A percentile compares a stretch with the other conserved stretches of the same genome.
Conservation (phyloP, 2,797 vertebrate genomes). For the Gorsachius magnificus region DNA sequence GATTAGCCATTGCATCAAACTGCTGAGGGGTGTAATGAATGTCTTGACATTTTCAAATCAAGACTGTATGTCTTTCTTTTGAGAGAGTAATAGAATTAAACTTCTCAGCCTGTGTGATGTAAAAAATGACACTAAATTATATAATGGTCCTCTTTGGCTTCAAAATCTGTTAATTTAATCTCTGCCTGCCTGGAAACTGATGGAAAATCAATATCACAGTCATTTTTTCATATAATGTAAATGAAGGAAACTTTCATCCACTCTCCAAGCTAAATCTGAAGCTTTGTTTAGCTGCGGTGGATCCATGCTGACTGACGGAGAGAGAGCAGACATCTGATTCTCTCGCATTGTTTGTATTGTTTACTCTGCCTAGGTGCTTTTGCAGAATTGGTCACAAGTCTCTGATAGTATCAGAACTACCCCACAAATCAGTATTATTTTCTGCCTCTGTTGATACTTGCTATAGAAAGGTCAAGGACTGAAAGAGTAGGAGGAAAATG, state of each 20-base stretch:
- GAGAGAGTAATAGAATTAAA: conserved; percentile 29
- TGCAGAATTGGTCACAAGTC: not conserved
- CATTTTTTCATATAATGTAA: not conserved
- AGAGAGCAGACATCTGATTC: not conserved
- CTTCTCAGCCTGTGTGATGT: not conserved
- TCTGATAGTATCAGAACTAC: not conserved
- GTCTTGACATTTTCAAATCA: conserved; percentile 55
- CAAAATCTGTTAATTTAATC: conserved; percentile 30
- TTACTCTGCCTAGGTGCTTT: not conserved
- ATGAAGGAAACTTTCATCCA: not conserved
- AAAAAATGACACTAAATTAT: conserved; percentile 4
- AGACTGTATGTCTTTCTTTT: conserved; percentile 27
- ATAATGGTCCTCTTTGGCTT: not conserved
- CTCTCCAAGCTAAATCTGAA: not conserved
- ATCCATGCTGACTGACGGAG: not conserved
- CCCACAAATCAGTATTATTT: not conserved
- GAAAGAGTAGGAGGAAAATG: conserved; percentile 8
- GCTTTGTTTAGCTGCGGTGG: not conserved
- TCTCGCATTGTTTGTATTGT: not conserved
- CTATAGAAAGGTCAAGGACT: conserved; percentile 25
- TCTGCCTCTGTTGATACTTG: not conserved
- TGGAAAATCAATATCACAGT: not conserved
- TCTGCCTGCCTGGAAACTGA: not conserved
- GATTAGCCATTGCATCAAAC: conserved; percentile 40
- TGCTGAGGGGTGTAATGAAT: conserved; percentile 27